Evolutionary conservation across 2,888 invertebrate genomes (phyloP), one percentile per base, ranked within the genome.

Genomic region (Temnothorax unifasciatus): DNA sequence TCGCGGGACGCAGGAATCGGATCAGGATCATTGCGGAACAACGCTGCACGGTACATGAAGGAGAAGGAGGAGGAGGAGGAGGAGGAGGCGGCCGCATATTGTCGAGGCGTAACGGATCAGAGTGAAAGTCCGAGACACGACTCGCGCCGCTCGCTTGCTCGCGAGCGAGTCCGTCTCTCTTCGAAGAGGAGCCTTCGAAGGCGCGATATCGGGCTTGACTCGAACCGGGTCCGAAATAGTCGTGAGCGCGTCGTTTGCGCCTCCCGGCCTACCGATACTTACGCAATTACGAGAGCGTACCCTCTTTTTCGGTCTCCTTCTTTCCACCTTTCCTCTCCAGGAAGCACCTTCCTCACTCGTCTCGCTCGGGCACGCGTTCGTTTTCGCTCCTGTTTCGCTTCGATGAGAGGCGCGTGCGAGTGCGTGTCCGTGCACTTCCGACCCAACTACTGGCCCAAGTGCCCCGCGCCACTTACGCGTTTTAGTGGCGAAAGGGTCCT

Each of bases 401-500:
- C 38, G 34, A 59, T 18, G n/a, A 63, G 69, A 41, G 11, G 50
- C 38, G 18, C 29, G 44, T 41, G 68, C 29, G 52, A 15, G 18
- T 63, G 57, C 64, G 47, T 50, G 86, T 83, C 87, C 64, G 74
- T 89, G 87, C 89, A 89, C 90, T 92, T 90, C 88, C 88, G 88
- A 91, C 88, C 44, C 91, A 91, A 93, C 68, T 54, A 54, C 91
- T 91, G 93, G 90, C 92, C 93, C 93, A 92, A 91, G 89, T 91
- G 92, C 92, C 92, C 90, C 90, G 92, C 89, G 88, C 93, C 92
- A 93, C 93, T 93, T 92, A 92, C 90, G 90, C 91, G 92, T 93
- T 92, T n/a, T 85, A 87, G 82, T 87, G 87, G 86, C 90, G 89
- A 92, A 91, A 92, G 91, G 91, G 90, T 92, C 90, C 90, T 91